phyloP scores from a whole-genome alignment of 2,797 vertebrate genomes.

The Peromyscus eremicus region DNA sequence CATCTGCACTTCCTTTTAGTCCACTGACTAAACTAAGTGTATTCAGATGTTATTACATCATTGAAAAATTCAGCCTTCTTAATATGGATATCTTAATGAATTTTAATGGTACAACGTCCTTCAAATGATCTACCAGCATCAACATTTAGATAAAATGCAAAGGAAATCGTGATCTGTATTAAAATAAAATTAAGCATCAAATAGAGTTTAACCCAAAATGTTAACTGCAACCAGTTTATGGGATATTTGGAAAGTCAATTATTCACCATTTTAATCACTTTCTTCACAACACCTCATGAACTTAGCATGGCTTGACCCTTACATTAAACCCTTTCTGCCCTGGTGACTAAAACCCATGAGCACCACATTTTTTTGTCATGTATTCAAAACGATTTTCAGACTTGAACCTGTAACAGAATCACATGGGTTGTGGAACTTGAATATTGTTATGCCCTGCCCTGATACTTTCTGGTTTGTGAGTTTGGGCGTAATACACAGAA shows the following conservation, averaged over 20 bases:
- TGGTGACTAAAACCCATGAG: neutral
- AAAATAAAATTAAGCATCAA: slow-evolving; percentile 60
- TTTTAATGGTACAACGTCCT: slow-evolving; percentile 58
- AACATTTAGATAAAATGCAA: slow-evolving; percentile 53
- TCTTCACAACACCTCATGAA: neutral
- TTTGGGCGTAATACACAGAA: neutral
- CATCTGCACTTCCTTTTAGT: neutral
- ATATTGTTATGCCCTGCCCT: neutral
- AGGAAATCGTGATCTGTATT: neutral
- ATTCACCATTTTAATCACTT: neutral
- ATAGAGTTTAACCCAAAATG: slow-evolving; percentile 12
- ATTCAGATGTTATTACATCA: slow-evolving; percentile 50
- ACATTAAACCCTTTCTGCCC: neutral
- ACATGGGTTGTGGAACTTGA: neutral
- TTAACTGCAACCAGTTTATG: neutral
- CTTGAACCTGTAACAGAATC: neutral
- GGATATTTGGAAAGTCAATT: slow-evolving; percentile 38
- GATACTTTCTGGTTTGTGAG: neutral
- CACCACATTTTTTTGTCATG: neutral
- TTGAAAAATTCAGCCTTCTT: slow-evolving; percentile 39
- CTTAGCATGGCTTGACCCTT: neutral
- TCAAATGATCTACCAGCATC: slow-evolving; percentile 47
- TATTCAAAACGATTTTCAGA: neutral
- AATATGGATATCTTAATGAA: slow-evolving; percentile 7
- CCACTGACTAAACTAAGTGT: slow-evolving; percentile 33